These are phyloP conservation scores for Nyctalus aviator DNA, from an alignment of 2,797 vertebrate species.

Conservation along the genomic window DNA sequence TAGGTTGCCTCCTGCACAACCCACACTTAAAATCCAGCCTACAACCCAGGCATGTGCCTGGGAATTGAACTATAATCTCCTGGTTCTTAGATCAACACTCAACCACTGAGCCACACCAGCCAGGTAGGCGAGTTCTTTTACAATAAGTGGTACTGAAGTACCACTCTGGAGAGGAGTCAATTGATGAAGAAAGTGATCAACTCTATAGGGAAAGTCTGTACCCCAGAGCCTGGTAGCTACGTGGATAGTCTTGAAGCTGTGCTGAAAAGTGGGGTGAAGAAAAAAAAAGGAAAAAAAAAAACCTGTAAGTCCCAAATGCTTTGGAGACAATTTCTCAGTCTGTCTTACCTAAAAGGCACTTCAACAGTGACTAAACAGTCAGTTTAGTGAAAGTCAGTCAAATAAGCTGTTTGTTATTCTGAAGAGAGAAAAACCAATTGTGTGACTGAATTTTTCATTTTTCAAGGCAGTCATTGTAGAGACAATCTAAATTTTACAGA, in stretches of 20 bases:
- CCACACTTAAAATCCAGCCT: too few species aligned
- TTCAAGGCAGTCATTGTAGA: constrained; percentile 50
- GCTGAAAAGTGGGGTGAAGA: constrained; percentile 33
- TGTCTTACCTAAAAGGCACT: neutral
- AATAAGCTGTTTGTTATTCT: constrained; percentile 53
- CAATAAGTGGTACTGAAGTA: neutral
- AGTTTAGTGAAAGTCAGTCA: constrained; percentile 59
- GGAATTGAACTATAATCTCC: too few species aligned
- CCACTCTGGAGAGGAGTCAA: neutral
- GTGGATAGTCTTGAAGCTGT: neutral
- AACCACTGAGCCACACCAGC: too few species aligned
- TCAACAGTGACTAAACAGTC: constrained; percentile 51
- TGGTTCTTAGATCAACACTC: too few species aligned
- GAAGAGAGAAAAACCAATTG: constrained; percentile 54
- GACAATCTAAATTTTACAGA: constrained; percentile 69
- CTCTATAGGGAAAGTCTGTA: neutral
- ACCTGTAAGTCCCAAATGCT: neutral
- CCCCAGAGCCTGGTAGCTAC: neutral
- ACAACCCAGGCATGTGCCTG: too few species aligned
- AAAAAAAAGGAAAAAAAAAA: neutral
- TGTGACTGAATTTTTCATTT: constrained; percentile 66
- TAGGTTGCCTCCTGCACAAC: too few species aligned
- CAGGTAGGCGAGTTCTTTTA: neutral
- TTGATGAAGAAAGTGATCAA: neutral
- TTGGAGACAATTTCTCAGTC: constrained; percentile 12